A percentile compares a stretch with the other conserved stretches of the same genome.
Evolutionary conservation across 2,113 vertebrate genomes (phyloP).

Genomic region (Coreoperca whiteheadi): DNA sequence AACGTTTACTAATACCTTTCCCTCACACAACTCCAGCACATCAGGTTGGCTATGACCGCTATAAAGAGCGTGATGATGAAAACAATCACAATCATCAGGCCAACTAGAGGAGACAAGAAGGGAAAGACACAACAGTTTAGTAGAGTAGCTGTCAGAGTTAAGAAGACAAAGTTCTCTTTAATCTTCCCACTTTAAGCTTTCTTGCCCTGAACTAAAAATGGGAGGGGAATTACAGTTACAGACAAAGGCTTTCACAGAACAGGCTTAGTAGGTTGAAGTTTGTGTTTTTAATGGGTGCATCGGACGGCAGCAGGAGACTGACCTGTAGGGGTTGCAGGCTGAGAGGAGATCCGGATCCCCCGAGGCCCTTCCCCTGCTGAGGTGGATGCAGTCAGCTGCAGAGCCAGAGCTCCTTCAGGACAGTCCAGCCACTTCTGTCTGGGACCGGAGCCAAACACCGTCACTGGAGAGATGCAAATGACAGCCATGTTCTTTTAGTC

Average conservation of each 20-base stretch:
- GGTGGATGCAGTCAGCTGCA: slow-evolving; percentile 76
- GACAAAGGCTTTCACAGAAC: neutral
- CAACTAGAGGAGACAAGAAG: slow-evolving; percentile 60
- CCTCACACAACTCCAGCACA: slow-evolving; percentile 80
- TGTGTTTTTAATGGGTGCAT: neutral
- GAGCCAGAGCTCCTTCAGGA: slow-evolving; percentile 55
- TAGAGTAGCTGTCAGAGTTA: neutral
- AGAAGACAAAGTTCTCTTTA: neutral
- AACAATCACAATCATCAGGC: slow-evolving; percentile 51
- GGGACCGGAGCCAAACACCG: slow-evolving; percentile 31
- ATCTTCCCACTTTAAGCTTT: neutral
- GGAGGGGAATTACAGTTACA: neutral
- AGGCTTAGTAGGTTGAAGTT: neutral
- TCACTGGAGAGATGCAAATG: slow-evolving; percentile 53
- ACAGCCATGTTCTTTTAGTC: neutral
- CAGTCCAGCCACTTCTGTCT: slow-evolving; percentile 65
- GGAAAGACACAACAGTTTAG: neutral
- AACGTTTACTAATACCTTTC: slow-evolving; percentile 70
- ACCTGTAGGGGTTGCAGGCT: slow-evolving; percentile 49
- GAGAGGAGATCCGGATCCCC: slow-evolving; percentile 49
- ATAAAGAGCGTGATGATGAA: slow-evolving; percentile 57
- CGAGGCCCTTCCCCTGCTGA: slow-evolving; percentile 77
- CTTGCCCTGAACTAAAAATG: neutral
- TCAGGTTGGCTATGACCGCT: slow-evolving; percentile 67
- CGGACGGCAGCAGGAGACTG: neutral